Evolutionary conservation across 2,113 vertebrate species (phyloP).

Genomic region (Chelonoidis abingdonii): DNA sequence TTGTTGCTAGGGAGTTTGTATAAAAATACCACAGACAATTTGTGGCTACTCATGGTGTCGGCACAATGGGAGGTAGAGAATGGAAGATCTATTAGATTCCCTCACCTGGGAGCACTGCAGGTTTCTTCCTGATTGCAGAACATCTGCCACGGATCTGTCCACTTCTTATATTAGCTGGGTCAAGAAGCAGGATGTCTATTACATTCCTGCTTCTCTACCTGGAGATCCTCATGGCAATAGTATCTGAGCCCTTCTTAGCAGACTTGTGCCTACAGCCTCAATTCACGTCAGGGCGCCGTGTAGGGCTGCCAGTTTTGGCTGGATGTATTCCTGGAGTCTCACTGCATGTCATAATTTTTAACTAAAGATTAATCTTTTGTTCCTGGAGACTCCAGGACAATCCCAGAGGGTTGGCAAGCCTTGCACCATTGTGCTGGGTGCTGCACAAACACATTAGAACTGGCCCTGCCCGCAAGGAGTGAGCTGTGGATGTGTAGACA

Average conservation of each 20-base stretch:
- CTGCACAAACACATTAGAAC: too few species aligned
- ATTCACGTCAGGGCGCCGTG: background rate
- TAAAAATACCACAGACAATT: too few species aligned
- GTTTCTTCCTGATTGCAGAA: background rate
- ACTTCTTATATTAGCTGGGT: background rate
- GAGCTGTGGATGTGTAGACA: background rate
- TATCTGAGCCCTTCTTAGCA: too few species aligned
- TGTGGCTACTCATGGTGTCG: background rate
- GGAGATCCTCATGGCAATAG: too few species aligned
- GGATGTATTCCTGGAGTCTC: too few species aligned
- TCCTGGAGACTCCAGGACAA: too few species aligned
- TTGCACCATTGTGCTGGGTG: background rate
- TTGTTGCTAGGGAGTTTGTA: too few species aligned
- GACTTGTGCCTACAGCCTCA: background rate
- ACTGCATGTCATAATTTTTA: too few species aligned
- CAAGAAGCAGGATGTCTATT: background rate
- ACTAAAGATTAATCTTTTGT: too few species aligned
- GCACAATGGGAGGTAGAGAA: background rate
- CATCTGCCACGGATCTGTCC: background rate
- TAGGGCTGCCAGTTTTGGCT: too few species aligned
- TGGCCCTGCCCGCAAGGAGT: background rate
- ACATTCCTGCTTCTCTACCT: too few species aligned
- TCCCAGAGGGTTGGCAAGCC: too few species aligned
- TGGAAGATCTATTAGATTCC: background rate
- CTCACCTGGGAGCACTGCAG: background rate